Conservation (phyloP, 2,113 vertebrate species). For the Microtus montanus region DNA sequence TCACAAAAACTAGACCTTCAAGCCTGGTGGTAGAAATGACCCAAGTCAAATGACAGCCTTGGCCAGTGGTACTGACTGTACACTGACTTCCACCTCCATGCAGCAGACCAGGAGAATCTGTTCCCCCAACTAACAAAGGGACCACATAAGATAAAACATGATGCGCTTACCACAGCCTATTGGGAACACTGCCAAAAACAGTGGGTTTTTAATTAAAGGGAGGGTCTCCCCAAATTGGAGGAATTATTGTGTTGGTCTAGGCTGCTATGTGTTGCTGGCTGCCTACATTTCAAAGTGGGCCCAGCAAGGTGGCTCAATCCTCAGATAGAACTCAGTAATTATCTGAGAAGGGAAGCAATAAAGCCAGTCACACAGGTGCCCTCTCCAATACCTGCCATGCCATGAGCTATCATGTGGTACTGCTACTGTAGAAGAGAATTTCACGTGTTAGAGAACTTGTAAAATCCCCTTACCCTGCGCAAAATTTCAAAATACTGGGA, state of each 20-base stretch:
- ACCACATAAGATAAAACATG: background rate
- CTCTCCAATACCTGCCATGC: slow-evolving; percentile 70
- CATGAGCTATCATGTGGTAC: slow-evolving; percentile 18
- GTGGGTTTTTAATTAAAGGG: background rate
- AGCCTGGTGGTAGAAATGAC: slow-evolving; percentile 33
- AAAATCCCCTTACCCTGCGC: slow-evolving; percentile 84
- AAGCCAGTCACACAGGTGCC: slow-evolving; percentile 73
- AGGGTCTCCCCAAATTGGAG: background rate
- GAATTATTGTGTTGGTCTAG: background rate
- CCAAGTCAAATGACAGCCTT: background rate
- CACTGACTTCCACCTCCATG: slow-evolving; percentile 9
- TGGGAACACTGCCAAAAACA: background rate
- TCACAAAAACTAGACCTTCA: slow-evolving; percentile 1
- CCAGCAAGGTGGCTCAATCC: slow-evolving; percentile 32
- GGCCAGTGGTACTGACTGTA: background rate
- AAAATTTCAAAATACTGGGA: slow-evolving; percentile 86
- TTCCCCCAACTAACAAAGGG: background rate
- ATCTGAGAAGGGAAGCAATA: background rate
- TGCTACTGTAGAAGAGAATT: slow-evolving; percentile 84
- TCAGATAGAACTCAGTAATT: background rate
- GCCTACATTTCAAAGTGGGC: background rate
- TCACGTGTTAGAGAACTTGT: slow-evolving; percentile 83
- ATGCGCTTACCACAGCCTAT: background rate
- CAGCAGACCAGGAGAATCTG: background rate
- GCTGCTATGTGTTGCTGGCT: background rate